Percentiles rank a stretch among this genome's conserved stretches.
Conservation (phyloP, 2,113 vertebrate species). For the Burhinus bistriatus region DNA sequence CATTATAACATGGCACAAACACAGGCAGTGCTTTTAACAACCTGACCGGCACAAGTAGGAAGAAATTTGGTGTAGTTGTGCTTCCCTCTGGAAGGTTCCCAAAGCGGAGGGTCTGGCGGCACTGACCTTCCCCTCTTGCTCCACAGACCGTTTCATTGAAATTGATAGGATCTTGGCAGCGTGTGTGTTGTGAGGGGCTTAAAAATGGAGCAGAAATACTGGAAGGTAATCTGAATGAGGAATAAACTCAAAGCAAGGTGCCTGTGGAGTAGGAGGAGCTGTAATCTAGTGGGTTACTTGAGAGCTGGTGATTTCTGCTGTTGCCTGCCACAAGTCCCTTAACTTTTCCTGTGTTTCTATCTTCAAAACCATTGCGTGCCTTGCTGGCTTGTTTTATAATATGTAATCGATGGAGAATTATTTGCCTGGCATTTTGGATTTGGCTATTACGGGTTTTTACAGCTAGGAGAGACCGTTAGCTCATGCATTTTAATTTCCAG, state of each 20-base stretch:
- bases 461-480: not conserved
- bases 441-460: not conserved
- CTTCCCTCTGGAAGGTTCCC: not conserved
- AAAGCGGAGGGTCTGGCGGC: not conserved
- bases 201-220: not conserved
- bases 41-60: not conserved
- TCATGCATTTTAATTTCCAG: not conserved
- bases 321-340: not conserved
- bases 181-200: not conserved
- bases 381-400: not conserved
- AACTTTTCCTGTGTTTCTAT: not conserved
- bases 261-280: not conserved
- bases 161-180: not conserved
- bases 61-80: not conserved
- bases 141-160: not conserved
- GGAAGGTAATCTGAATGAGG: not conserved
- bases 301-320: not conserved
- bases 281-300: not conserved
- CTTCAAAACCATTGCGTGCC: not conserved
- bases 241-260: not conserved
- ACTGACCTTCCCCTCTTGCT: not conserved
- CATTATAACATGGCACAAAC: not conserved
- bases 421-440: not conserved
- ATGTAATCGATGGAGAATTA: not conserved
- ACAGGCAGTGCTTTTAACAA: not conserved